A percentile compares a stretch with the other conserved stretches of the same genome.
phyloP scores from a whole-genome alignment of 2,113 vertebrate genomes.

The Gobio gobio region DNA sequence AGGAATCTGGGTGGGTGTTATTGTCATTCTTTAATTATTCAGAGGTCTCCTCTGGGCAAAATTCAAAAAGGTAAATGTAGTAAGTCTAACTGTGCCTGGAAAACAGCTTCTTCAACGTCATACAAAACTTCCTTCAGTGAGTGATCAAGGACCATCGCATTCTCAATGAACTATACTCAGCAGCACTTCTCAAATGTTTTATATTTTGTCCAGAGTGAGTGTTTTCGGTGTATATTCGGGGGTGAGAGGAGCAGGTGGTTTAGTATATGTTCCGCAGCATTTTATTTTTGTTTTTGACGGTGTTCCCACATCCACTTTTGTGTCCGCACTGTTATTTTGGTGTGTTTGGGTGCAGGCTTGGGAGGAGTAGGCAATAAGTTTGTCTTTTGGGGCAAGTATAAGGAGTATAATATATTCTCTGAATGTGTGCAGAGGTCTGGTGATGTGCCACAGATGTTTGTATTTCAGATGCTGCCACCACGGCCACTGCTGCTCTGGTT shows the following conservation, averaged over 20 bases:
- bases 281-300: constrained; percentile 19
- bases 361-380: neutral
- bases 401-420: constrained; percentile 14
- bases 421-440: neutral
- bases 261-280: neutral
- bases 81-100: constrained; percentile 27
- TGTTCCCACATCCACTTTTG: neutral
- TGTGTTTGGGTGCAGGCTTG: constrained; percentile 13
- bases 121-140: neutral
- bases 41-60: constrained; percentile 33
- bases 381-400: constrained; percentile 33
- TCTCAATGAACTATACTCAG: neutral
- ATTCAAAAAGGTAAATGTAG: constrained; percentile 33
- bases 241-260: neutral
- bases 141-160: neutral
- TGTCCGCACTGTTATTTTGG: constrained; percentile 32
- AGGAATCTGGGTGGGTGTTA: constrained; percentile 36
- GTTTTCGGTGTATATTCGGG: constrained; percentile 25
- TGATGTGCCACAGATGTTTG: neutral
- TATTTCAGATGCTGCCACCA: constrained; percentile 8
- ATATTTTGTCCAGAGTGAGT: constrained; percentile 51
- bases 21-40: constrained; percentile 13
- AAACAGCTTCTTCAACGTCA: neutral
- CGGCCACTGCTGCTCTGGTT: neutral
- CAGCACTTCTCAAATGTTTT: constrained; percentile 27